A percentile compares a stretch with the other conserved stretches of the same genome.
These are phyloP conservation scores for Corythoichthys intestinalis DNA, from an alignment of 2,113 vertebrate species.

Conservation along the genomic window DNA sequence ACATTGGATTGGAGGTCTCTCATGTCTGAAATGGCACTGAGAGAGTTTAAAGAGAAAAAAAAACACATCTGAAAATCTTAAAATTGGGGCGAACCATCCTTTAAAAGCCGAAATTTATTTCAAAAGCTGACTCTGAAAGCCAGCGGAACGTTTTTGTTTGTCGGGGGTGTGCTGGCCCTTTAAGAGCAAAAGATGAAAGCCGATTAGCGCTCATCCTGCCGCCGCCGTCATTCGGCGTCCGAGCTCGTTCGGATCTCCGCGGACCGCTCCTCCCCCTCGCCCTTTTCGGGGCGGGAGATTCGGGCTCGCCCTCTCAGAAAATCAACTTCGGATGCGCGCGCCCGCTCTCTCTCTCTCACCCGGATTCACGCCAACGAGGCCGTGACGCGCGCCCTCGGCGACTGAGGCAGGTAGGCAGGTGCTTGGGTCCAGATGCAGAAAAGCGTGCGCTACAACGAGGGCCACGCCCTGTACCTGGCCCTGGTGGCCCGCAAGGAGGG, in stretches of 20 bases:
- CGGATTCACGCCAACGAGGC: background rate
- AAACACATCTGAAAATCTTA: too few species aligned
- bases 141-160: too few species aligned
- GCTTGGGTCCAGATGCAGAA: slow-evolving; percentile 83
- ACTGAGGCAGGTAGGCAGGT: too few species aligned
- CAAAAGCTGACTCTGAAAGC: too few species aligned
- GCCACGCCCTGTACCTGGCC: slow-evolving; percentile 87
- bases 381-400: background rate
- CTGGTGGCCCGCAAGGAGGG: slow-evolving; percentile 87
- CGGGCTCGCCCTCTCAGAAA: background rate
- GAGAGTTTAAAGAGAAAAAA: too few species aligned
- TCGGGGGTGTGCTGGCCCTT: slow-evolving; percentile 69
- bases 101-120: too few species aligned
- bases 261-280: background rate
- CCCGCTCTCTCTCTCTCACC: background rate
- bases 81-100: too few species aligned
- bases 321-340: background rate
- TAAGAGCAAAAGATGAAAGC: slow-evolving; percentile 78
- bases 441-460: slow-evolving; percentile 92
- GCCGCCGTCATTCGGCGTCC: slow-evolving; percentile 52
- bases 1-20: too few species aligned
- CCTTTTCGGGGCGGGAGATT: background rate
- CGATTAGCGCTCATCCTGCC: slow-evolving; percentile 82
- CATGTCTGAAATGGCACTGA: too few species aligned
- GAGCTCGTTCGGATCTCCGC: slow-evolving; percentile 41